These are phyloP conservation scores for Eupithecia centaureata DNA, from an alignment of 2,888 invertebrate species.

Conservation along the genomic window DNA sequence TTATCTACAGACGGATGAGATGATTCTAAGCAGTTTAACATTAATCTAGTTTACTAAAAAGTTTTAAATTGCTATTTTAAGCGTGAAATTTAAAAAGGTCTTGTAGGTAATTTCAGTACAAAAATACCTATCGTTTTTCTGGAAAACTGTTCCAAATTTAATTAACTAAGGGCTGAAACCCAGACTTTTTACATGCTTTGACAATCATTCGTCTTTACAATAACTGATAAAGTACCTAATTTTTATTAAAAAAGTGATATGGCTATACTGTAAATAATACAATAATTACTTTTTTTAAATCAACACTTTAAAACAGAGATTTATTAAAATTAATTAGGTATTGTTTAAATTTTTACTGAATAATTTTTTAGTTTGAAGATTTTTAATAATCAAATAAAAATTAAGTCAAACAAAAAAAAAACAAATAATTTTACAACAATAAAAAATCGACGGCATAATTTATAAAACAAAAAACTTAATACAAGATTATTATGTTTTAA, in stretches of 20 bases:
- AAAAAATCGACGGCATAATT: neutral
- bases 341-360: neutral
- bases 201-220: neutral
- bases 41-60: slow-evolving; percentile 5
- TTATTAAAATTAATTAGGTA: neutral
- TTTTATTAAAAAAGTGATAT: too few species aligned
- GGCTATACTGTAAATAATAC: too few species aligned
- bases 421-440: neutral
- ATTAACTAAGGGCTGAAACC: neutral
- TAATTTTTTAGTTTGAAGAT: too few species aligned
- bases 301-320: too few species aligned
- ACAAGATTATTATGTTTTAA: neutral
- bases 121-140: slow-evolving; percentile 18
- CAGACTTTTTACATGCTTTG: neutral
- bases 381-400: neutral
- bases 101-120: slow-evolving; percentile 10
- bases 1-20: slow-evolving; percentile 65
- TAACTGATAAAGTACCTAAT: neutral
- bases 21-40: slow-evolving; percentile 51
- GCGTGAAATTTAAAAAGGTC: slow-evolving; percentile 10
- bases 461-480: neutral
- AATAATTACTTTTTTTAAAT: neutral
- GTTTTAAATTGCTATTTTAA: slow-evolving; percentile 4
- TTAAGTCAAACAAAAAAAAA: neutral
- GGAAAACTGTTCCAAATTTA: neutral